A percentile compares a stretch with the other conserved stretches of the same genome.
These are phyloP conservation scores for Strigamia transsilvanica DNA, from an alignment of 2,888 invertebrate species.

Conservation along the genomic window DNA sequence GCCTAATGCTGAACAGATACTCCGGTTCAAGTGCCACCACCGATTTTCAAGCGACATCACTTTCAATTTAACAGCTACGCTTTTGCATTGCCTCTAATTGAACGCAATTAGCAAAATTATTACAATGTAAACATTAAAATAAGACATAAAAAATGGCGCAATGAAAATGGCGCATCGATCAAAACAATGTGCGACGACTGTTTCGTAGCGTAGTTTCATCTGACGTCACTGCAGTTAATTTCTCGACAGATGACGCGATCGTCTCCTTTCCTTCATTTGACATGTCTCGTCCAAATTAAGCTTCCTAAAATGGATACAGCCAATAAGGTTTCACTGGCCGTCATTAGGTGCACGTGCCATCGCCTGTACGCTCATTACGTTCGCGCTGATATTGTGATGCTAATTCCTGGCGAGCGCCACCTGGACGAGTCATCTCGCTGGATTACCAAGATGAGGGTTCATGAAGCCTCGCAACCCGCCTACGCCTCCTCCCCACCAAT, in stretches of 20 bases:
- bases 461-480: constrained; percentile 44
- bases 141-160: background rate
- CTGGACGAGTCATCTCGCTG: constrained; percentile 52
- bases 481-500: constrained; percentile 50
- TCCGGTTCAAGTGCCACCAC: constrained; percentile 22
- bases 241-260: constrained; percentile 3
- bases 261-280: background rate
- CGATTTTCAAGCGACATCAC: constrained; percentile 38
- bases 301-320: constrained; percentile 21
- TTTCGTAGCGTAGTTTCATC: background rate
- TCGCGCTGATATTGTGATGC: constrained; percentile 53
- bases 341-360: constrained; percentile 52
- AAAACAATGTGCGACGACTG: background rate
- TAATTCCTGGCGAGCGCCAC: constrained; percentile 52
- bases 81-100: constrained; percentile 12
- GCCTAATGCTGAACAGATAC: constrained; percentile 22
- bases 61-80: constrained; percentile 40
- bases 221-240: constrained; percentile 26
- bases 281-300: constrained; percentile 21
- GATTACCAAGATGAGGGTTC: constrained; percentile 53
- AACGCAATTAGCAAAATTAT: constrained; percentile 40
- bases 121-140: background rate
- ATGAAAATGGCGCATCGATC: background rate
- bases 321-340: constrained; percentile 50
- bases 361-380: constrained; percentile 51